Evolutionary conservation across 1,140 invertebrate species (phyloP).

Genomic region (Acyrthosiphon pisum): DNA sequence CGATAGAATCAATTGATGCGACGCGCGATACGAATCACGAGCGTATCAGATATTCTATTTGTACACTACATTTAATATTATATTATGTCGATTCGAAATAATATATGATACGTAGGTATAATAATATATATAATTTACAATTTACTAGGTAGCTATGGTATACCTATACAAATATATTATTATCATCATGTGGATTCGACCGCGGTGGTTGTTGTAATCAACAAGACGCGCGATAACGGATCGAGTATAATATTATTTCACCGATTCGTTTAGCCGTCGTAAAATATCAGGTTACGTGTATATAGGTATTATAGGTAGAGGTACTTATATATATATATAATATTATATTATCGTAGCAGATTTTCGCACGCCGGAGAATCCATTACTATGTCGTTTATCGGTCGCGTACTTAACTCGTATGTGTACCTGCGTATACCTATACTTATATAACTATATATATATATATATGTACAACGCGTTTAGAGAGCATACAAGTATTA

Average conservation of each 20-base stretch:
- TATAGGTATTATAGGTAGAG: neutral
- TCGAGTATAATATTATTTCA: neutral
- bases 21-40: neutral
- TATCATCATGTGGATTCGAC: too few relatives aligned
- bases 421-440: neutral
- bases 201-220: neutral
- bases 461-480: neutral
- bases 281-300: neutral
- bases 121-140: neutral
- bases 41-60: neutral
- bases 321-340: neutral
- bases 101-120: neutral
- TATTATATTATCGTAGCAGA: neutral
- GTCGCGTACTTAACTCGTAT: neutral
- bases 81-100: neutral
- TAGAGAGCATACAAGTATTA: neutral
- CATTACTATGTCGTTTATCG: slow-evolving; percentile 25
- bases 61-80: neutral
- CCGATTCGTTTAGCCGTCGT: neutral
- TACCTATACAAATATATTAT: too few relatives aligned
- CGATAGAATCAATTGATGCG: neutral
- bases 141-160: too few relatives aligned
- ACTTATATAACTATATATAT: neutral
- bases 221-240: neutral
- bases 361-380: neutral